Conservation (phyloP, 2,113 vertebrate genomes). For the Syrmaticus mikado region DNA sequence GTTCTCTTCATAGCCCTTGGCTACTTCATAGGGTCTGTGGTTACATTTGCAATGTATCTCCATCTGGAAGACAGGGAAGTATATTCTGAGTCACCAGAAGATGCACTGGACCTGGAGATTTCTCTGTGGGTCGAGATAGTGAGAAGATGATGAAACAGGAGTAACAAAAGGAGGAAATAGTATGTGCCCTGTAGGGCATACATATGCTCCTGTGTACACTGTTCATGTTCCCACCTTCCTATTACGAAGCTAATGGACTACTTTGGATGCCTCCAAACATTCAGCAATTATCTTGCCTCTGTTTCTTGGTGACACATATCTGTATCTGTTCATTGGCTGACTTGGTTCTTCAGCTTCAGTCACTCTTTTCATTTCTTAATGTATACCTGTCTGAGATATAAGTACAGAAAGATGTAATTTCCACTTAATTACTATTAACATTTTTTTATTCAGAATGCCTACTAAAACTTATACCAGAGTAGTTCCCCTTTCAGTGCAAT, state of each 20-base stretch:
- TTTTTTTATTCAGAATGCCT: not conserved
- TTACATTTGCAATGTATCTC: not conserved
- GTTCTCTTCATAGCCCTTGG: not conserved
- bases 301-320: not conserved
- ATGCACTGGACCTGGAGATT: not conserved
- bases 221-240: not conserved
- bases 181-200: not conserved
- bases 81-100: not conserved
- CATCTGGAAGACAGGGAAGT: not conserved
- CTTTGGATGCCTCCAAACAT: not conserved
- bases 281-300: not conserved
- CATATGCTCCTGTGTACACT: not conserved
- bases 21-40: not conserved
- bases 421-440: not conserved
- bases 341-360: not conserved
- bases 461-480: not conserved
- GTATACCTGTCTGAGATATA: not conserved
- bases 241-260: not conserved
- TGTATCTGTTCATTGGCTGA: not conserved
- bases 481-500: not conserved
- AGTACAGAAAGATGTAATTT: slow-evolving; percentile 31
- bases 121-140: not conserved
- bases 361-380: not conserved
- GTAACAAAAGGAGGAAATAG: not conserved
- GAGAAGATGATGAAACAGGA: not conserved